phyloP scores from a whole-genome alignment of 53 echinoderm and acorn worm genomes.

The Temnopleurus reevesii region DNA sequence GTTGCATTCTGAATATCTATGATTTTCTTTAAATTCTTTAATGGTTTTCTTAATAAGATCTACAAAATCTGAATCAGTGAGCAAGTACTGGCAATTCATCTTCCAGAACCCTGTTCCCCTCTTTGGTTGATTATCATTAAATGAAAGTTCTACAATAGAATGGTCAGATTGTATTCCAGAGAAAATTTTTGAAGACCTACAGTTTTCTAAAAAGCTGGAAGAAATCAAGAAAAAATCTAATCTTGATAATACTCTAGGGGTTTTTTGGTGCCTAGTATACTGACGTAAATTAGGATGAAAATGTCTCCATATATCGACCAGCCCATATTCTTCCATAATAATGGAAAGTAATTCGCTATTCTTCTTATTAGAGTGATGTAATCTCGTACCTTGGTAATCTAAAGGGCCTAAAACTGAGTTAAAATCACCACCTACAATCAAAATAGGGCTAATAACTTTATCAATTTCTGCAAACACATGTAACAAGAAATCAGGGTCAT shows the following conservation, averaged over 20 bases:
- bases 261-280: not conserved
- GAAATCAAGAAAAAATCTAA: not conserved
- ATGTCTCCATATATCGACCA: conserved; percentile 12
- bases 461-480: not conserved
- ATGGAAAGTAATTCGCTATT: not conserved
- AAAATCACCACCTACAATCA: not conserved
- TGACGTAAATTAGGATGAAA: conserved; percentile 9
- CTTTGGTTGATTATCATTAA: conserved; percentile 16
- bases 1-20: not conserved
- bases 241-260: not conserved
- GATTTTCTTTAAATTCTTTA: not conserved
- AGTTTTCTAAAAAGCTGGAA: not conserved
- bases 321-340: not conserved
- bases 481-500: conserved; percentile 17
- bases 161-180: conserved; percentile 5
- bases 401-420: not conserved
- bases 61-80: not conserved
- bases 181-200: not conserved
- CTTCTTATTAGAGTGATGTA: not conserved
- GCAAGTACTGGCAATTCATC: not conserved
- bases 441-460: not conserved
- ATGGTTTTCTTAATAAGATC: not conserved
- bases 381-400: not conserved
- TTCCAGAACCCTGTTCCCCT: not conserved
- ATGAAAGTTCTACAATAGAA: not conserved